phyloP scores from a whole-genome alignment of 2,888 invertebrate species.

The Protodeltote pygarga region DNA sequence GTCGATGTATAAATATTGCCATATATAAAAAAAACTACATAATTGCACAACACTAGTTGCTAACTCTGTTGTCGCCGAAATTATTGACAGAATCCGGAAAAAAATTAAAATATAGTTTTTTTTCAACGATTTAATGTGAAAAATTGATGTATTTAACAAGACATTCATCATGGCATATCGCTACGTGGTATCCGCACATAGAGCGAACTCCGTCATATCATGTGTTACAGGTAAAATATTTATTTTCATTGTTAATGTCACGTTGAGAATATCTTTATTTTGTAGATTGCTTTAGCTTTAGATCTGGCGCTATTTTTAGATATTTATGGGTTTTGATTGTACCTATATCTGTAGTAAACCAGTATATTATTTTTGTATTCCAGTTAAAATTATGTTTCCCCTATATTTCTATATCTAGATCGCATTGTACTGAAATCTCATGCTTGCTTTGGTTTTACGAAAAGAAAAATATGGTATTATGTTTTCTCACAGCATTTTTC shows the following conservation, averaged over 20 bases:
- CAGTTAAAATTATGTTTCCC: neutral
- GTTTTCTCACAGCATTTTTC: slow-evolving; percentile 2
- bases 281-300: slow-evolving; percentile 45
- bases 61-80: too few species aligned
- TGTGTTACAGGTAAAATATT: slow-evolving; percentile 95
- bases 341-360: neutral
- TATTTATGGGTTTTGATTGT: slow-evolving; percentile 9
- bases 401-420: slow-evolving; percentile 1
- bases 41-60: slow-evolving; percentile 12
- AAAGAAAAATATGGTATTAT: slow-evolving; percentile 18
- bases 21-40: neutral
- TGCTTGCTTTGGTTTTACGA: slow-evolving; percentile 18
- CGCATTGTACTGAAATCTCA: slow-evolving; percentile 16
- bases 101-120: slow-evolving; percentile 30
- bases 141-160: slow-evolving; percentile 46
- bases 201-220: slow-evolving; percentile 98
- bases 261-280: slow-evolving; percentile 80
- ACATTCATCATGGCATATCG: slow-evolving; percentile 92
- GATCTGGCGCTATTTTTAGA: slow-evolving; percentile 39
- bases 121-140: slow-evolving; percentile 19
- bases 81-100: slow-evolving; percentile 21
- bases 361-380: neutral
- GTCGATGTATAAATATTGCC: neutral
- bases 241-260: slow-evolving; percentile 48
- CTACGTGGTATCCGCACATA: slow-evolving; percentile 99